Evolutionary conservation across 53 echinoderm and acorn worm species (phyloP).

Genomic region (Mesocentrotus franciscanus): DNA sequence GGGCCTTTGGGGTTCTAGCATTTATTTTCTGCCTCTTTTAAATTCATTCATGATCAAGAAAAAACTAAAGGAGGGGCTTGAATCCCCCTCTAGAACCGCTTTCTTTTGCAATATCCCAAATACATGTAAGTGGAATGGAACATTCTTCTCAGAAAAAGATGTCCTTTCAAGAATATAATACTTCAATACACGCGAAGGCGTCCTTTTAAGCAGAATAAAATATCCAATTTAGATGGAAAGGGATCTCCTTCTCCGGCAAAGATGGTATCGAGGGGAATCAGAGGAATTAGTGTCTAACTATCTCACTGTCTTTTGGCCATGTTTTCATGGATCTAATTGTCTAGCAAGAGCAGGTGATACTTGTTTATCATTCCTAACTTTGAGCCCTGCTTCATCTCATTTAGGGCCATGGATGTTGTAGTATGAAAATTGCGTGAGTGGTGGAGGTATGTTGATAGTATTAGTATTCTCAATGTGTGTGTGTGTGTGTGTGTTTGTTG

Average conservation of each 20-base stretch:
- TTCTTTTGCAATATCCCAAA: neutral
- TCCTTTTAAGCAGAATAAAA: neutral
- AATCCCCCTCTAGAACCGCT: too few species aligned
- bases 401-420: neutral
- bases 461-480: too few species aligned
- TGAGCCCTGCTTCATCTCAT: neutral
- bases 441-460: neutral
- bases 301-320: neutral
- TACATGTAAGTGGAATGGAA: neutral
- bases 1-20: too few species aligned
- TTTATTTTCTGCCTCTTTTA: too few species aligned
- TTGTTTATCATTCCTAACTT: neutral
- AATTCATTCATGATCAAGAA: too few species aligned
- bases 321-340: neutral
- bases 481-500: too few species aligned
- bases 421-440: neutral
- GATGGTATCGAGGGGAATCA: slow-evolving; percentile 13
- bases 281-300: neutral
- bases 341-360: neutral
- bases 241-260: neutral
- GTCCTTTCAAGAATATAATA: neutral
- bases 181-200: neutral
- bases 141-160: neutral
- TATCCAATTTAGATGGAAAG: neutral
- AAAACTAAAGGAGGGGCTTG: too few species aligned